Percentiles rank a stretch among this genome's conserved stretches.
phyloP scores from a whole-genome alignment of 1,140 invertebrate genomes.

The Chironomus tepperi region DNA sequence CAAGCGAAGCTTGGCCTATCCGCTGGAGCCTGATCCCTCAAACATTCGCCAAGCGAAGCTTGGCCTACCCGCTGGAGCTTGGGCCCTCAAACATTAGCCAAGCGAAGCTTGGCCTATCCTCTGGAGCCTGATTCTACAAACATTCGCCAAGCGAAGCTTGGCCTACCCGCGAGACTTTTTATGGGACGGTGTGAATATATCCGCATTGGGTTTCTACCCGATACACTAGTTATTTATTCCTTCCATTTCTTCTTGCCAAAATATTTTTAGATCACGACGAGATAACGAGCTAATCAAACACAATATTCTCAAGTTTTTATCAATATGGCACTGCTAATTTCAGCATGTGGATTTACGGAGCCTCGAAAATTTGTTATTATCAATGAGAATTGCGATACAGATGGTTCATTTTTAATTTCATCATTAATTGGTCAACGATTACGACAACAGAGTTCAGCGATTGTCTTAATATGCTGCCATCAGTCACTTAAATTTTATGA shows the following conservation, averaged over 20 bases:
- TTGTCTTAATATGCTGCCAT: constrained; percentile 56
- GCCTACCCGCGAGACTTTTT: too few species aligned
- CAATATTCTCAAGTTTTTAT: neutral
- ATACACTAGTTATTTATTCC: too few species aligned
- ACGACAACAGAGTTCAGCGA: constrained; percentile 45
- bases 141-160: too few species aligned
- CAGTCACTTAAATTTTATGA: constrained; percentile 62
- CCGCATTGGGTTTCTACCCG: too few species aligned
- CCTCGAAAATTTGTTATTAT: constrained; percentile 50
- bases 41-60: too few species aligned
- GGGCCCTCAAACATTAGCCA: too few species aligned
- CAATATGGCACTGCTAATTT: constrained; percentile 47
- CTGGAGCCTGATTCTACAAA: too few species aligned
- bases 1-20: too few species aligned
- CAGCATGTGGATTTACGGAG: constrained; percentile 51
- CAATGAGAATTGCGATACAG: constrained; percentile 55
- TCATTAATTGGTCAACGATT: constrained; percentile 48
- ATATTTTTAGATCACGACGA: neutral
- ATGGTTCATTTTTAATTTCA: constrained; percentile 59
- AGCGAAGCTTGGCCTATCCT: too few species aligned
- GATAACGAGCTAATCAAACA: constrained; percentile 17
- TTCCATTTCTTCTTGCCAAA: neutral
- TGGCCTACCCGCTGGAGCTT: too few species aligned
- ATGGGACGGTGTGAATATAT: too few species aligned
- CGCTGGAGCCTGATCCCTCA: too few species aligned